Percentiles rank a stretch among this genome's conserved stretches.
phyloP scores from a whole-genome alignment of 2,113 vertebrate genomes.

The Menura novaehollandiae region DNA sequence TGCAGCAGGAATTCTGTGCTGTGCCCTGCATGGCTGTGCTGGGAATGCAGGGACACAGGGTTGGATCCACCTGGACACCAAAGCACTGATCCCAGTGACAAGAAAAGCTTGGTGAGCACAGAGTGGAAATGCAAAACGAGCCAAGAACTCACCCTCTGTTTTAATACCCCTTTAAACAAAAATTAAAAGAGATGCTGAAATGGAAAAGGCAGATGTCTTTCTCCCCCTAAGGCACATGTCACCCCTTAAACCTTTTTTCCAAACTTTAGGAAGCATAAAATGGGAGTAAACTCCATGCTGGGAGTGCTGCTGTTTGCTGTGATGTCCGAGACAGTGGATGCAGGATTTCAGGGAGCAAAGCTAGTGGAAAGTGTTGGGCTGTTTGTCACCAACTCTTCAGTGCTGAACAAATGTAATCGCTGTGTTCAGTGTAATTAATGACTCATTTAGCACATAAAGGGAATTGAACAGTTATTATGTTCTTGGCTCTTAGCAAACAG shows the following conservation, averaged over 20 bases:
- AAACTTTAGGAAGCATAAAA: background rate
- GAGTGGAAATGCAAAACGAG: background rate
- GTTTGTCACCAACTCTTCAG: background rate
- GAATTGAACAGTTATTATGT: background rate
- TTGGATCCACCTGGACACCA: background rate
- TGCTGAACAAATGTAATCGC: background rate
- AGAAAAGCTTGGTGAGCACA: background rate
- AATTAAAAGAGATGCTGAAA: background rate
- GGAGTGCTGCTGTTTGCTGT: fast-evolving
- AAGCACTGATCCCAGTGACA: too few species aligned
- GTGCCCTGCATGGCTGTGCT: background rate
- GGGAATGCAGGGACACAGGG: too few species aligned
- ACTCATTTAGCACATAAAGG: background rate
- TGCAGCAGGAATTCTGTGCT: too few species aligned
- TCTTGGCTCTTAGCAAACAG: background rate
- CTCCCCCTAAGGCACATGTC: background rate
- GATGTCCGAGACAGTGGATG: fast-evolving
- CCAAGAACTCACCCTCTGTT: background rate
- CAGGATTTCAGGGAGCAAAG: background rate
- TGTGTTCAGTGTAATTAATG: background rate
- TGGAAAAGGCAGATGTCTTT: background rate
- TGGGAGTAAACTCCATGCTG: fast-evolving
- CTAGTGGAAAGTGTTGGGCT: background rate
- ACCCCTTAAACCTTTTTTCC: background rate
- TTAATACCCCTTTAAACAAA: background rate